Conservation (phyloP, 2,888 invertebrate genomes). For the Leucophenga maculata region DNA sequence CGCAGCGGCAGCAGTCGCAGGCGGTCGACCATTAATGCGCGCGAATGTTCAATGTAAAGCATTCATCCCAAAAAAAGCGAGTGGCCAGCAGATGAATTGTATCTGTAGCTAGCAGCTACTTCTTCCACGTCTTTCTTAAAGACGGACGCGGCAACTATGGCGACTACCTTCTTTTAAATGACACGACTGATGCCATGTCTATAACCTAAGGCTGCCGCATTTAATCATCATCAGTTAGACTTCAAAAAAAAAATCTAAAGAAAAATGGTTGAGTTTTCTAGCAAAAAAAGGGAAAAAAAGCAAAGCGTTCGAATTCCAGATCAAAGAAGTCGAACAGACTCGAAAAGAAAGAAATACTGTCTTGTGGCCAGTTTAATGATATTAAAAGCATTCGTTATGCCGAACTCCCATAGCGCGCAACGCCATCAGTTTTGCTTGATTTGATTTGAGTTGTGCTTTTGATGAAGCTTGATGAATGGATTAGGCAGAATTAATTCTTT, state of each 20-base stretch:
- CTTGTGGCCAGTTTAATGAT: conserved; percentile 2
- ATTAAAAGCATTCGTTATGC: conserved; percentile 18
- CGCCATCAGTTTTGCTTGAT: background rate
- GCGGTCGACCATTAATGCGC: conserved; percentile 59
- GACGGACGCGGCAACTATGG: background rate
- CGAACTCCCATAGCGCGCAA: conserved; percentile 30
- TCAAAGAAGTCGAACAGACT: background rate
- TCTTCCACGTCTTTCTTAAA: conserved; percentile 37
- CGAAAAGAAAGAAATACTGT: background rate
- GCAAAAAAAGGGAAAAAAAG: conserved; percentile 43
- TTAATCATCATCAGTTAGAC: conserved; percentile 68
- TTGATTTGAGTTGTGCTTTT: conserved; percentile 5
- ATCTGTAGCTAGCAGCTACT: conserved; percentile 23
- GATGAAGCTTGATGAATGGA: conserved; percentile 17
- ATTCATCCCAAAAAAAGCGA: too few relatives aligned
- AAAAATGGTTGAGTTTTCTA: conserved; percentile 58
- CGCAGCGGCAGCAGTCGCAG: conserved; percentile 25
- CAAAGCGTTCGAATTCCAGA: background rate
- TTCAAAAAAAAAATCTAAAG: conserved; percentile 30
- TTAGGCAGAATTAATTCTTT: conserved; percentile 3
- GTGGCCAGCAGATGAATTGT: conserved; percentile 17
- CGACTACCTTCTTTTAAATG: conserved; percentile 64
- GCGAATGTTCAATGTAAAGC: conserved; percentile 42
- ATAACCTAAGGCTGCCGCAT: conserved; percentile 67
- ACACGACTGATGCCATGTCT: conserved; percentile 67